Conservation (phyloP, 1,140 invertebrate species). For the Whitmania pigra region DNA sequence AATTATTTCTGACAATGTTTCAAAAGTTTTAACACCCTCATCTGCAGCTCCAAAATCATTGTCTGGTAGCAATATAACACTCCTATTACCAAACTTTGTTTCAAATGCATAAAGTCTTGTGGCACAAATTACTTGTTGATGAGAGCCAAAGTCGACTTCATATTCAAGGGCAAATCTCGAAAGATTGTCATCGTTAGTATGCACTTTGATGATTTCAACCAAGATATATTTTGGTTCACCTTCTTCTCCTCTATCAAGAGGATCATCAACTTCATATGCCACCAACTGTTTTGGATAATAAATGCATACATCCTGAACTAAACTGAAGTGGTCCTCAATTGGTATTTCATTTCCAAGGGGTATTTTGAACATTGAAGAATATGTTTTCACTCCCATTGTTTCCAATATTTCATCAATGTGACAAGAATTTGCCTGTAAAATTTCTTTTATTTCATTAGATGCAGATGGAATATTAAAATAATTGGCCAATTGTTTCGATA, state of each 20-base stretch:
- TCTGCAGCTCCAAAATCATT: neutral
- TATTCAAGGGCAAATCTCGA: neutral
- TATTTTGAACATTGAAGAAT: neutral
- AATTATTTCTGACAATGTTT: slow-evolving; percentile 9
- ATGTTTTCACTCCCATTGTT: neutral
- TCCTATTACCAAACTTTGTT: too few relatives aligned
- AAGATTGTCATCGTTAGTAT: neutral
- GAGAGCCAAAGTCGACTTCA: neutral
- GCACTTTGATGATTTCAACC: neutral
- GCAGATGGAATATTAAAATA: neutral
- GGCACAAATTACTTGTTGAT: neutral
- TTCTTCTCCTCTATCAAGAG: slow-evolving; percentile 5
- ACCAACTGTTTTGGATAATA: slow-evolving; percentile 1
- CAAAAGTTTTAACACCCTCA: neutral
- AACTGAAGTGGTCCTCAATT: neutral
- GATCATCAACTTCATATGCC: slow-evolving; percentile 14
- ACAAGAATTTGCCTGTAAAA: neutral
- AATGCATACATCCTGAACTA: slow-evolving; percentile 4
- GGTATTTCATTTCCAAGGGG: neutral
- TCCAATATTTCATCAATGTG: neutral
- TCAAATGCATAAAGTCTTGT: slow-evolving; percentile 5
- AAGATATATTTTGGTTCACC: slow-evolving; percentile 15
- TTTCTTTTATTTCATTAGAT: neutral
- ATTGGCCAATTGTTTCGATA: neutral
- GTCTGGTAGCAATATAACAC: neutral